A percentile compares a stretch with the other conserved stretches of the same genome.
Conservation (phyloP, 2,888 invertebrate genomes). For the Strigamia transsilvanica region DNA sequence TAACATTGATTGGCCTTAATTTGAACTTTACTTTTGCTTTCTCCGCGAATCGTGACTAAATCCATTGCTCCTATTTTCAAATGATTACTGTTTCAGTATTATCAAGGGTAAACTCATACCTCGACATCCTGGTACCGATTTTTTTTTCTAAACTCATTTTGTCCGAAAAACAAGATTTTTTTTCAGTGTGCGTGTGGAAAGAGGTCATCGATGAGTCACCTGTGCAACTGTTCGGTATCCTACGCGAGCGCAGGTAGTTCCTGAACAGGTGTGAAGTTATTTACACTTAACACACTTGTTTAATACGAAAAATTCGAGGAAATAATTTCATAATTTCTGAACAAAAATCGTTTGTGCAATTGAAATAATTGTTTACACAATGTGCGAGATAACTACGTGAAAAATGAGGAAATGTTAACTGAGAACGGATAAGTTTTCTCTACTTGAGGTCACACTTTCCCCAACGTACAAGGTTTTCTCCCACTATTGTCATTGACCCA, state of each 20-base stretch:
- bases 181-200: neutral
- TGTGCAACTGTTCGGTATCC: neutral
- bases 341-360: neutral
- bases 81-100: neutral
- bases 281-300: neutral
- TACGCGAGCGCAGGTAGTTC: neutral
- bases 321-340: too few species aligned
- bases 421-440: neutral
- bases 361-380: slow-evolving; percentile 9
- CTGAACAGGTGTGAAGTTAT: slow-evolving; percentile 16
- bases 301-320: neutral
- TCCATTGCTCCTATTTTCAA: neutral
- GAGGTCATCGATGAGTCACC: slow-evolving; percentile 35
- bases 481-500: slow-evolving; percentile 33
- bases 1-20: slow-evolving; percentile 46
- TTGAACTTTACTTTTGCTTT: slow-evolving; percentile 39
- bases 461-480: slow-evolving; percentile 24
- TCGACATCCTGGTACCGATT: slow-evolving; percentile 18
- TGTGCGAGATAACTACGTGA: neutral
- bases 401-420: slow-evolving; percentile 28
- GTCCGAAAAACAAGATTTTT: neutral
- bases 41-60: neutral
- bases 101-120: neutral
- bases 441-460: slow-evolving; percentile 1
- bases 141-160: neutral